Base-by-base conservation (phyloP, 2,888 invertebrate genomes). In the Osmoderma eremita region DNA sequence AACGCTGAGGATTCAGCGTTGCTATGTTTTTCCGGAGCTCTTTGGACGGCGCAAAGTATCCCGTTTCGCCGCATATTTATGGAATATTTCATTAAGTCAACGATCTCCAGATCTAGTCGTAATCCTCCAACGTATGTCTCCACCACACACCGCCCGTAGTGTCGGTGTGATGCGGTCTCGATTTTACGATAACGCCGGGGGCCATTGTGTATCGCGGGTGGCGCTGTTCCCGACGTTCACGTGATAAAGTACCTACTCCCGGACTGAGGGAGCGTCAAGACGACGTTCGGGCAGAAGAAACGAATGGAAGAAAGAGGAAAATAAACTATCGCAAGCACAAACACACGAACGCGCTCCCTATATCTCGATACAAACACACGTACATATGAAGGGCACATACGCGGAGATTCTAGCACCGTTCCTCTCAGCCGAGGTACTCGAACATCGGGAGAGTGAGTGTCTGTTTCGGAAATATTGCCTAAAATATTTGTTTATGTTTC, bases 151-250 rank as follows among this genome's bases (percentile, higher is more conserved):
- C 10, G 8, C 8, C 8, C 30, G 30, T 30, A 6, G 30, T 65
- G 45, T 36, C 17, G 58, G 24, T 17, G 30, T 18, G 58, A 15
- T 17, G 30, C 45, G 45, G 58, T 61, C 15, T 30, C 67, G 70
- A 70, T 70, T 70, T 70, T 70, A 70, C 68, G 70, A 68, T 70
- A 68, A 68, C 65, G 65, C 66, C 66, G 12, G 61, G 51, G 61
- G 51, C 68, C 67, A 70, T 70, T 70, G 70, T 69, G 68, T 63
- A 67, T 66, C 62, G 45, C 30, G 18, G 48, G 45, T 8, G 61
- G 67, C 63, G 64, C 66, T 70, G 70, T 67, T 68, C 62, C 67
- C 69, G 70, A 70, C 70, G 70, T 69, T 68, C 68, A 13, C 61
- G 64, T 70, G 70, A 70, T 65, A 65, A 65, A 65, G 65, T 65